These are phyloP conservation scores for Carassius auratus DNA, from an alignment of 2,113 vertebrate genomes.

Conservation along the genomic window DNA sequence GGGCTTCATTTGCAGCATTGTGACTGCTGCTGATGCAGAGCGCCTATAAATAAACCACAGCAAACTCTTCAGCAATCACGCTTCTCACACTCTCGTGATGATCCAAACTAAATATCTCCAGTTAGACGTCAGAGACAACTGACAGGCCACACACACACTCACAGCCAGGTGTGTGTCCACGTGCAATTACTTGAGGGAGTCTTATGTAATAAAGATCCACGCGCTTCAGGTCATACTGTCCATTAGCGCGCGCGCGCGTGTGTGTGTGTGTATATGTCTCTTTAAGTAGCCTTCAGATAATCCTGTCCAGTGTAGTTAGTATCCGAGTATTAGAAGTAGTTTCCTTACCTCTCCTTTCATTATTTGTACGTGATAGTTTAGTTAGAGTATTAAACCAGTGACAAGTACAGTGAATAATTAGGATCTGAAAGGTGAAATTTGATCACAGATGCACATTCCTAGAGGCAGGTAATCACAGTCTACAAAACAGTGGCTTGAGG, in stretches of 20 bases:
- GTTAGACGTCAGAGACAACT: not conserved
- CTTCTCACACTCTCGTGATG: not conserved
- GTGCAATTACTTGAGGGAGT: conserved; percentile 32
- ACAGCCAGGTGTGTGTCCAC: conserved; percentile 30
- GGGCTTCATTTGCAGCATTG: not conserved
- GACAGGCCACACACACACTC: not conserved
- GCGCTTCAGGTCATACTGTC: conserved; percentile 26
- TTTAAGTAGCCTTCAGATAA: conserved; percentile 33
- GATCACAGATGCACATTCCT: not conserved
- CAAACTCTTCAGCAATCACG: not conserved
- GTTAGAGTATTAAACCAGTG: not conserved
- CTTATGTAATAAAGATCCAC: conserved; percentile 48
- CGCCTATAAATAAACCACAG: conserved; percentile 24
- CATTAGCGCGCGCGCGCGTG: not conserved
- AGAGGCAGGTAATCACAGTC: no score
- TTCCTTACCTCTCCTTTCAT: not conserved
- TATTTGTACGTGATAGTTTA: not conserved
- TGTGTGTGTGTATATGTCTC: conserved; percentile 34
- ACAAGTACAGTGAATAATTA: not conserved
- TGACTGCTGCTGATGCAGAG: not conserved
- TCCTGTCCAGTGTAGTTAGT: conserved; percentile 14
- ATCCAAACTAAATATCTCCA: not conserved
- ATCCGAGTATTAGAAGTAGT: not conserved
- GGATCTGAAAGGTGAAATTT: not conserved
- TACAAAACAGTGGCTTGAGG: not conserved